A percentile compares a stretch with the other conserved stretches of the same genome.
phyloP scores from a whole-genome alignment of 2,888 invertebrate genomes.

The Doris montereyensis region DNA sequence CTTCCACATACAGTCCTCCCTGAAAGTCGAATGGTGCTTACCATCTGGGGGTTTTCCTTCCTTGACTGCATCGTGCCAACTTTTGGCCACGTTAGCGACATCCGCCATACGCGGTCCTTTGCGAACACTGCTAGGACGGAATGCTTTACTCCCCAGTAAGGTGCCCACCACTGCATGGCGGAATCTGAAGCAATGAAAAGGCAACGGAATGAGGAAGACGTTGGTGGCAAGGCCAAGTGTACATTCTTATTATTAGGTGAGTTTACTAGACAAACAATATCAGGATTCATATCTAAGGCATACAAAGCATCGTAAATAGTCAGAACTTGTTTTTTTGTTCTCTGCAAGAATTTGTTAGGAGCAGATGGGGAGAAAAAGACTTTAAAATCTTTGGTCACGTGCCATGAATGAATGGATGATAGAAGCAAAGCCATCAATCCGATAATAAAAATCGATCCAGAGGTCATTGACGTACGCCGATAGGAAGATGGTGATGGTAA shows the following conservation, averaged over 20 bases:
- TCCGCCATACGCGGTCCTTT: slow-evolving; percentile 49
- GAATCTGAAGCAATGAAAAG: too few species aligned
- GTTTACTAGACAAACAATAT: not conserved
- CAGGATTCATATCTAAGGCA: not conserved
- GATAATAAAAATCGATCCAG: too few species aligned
- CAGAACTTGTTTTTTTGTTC: too few species aligned
- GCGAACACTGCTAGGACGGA: slow-evolving; percentile 7
- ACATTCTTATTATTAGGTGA: not conserved
- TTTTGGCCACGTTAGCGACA: slow-evolving; percentile 52
- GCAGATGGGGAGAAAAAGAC: too few species aligned
- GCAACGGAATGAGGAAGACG: slow-evolving; percentile 27
- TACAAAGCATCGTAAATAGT: not conserved
- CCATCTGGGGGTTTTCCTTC: slow-evolving; percentile 56
- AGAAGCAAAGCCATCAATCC: too few species aligned
- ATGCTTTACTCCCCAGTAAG: slow-evolving; percentile 54
- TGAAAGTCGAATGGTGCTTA: slow-evolving; percentile 31
- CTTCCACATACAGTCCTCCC: not conserved
- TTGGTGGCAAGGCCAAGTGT: not conserved
- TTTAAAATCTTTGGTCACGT: too few species aligned
- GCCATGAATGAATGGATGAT: too few species aligned
- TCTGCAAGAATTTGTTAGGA: too few species aligned
- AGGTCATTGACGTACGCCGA: too few species aligned
- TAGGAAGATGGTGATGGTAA: too few species aligned
- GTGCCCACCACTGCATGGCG: slow-evolving; percentile 67
- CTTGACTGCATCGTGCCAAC: slow-evolving; percentile 47